Evolutionary conservation across 2,888 invertebrate genomes (phyloP), one percentile per base, ranked within the genome.

Genomic region (Escarpia spicata): DNA sequence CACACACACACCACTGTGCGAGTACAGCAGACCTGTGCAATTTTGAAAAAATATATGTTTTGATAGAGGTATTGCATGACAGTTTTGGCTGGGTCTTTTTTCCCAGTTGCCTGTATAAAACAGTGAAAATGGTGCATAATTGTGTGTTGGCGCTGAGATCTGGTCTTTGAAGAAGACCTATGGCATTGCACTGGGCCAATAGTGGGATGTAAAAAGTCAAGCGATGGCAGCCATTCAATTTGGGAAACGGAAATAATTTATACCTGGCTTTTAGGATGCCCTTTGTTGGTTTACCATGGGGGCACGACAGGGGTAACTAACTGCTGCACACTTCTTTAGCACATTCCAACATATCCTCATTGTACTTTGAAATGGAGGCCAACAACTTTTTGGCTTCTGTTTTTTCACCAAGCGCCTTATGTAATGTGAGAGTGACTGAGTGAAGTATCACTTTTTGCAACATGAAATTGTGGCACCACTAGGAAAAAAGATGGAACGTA

Each of bases 191-290:
- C 75, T 26, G 19, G 19, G 75, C 75, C 75, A 19, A 26, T 26
- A 26, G 75, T 75, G n/a, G 26, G 4, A 6, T 15, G 26, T 75
- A 26, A 75, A 75, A 75, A 75, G 75, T 75, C n/a, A 75, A 75
- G 75, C 75, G n/a, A 75, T 26, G 75, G 26, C 26, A 75, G 19
- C 75, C 75, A 75, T 75, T 75, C 75, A 75, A 26, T 75, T n/a
- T 75, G 75, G 75, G n/a, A 75, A 75, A 15, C 75, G 26, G 75
- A 75, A 75, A 75, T 75, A 75, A 75, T 75, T 75, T 75, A 75
- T 75, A 26, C n/a, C 75, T 26, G 15, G n/a, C 75, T 26, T 60
- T 60, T 60, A 60, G 60, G 15, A 60, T 26, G 19, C 26, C 60
- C 19, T 75, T 75, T 75, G 75, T 75, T 26, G 75, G 6, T 19